Base-by-base conservation (phyloP, 2,113 vertebrate genomes). In the human (Homo sapiens) region DNA sequence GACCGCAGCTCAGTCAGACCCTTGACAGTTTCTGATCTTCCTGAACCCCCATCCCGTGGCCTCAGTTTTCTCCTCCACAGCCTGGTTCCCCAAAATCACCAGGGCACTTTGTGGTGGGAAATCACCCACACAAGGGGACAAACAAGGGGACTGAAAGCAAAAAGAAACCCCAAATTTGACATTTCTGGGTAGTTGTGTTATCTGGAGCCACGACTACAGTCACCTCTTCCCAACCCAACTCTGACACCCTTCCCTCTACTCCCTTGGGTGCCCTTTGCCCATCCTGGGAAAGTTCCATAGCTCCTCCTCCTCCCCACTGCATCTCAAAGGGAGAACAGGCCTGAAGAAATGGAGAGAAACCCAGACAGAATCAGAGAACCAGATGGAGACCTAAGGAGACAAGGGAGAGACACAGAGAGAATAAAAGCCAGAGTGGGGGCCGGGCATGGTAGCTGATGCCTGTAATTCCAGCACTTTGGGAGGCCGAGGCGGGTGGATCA, bases 51-150 rank as follows among this genome's bases (percentile, higher is more conserved):
- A 30, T 11, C 83, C 30, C 18, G 22, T 27, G 16, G 20, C 61
- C 85, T 97, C 88, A 76, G 66, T 93, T 85, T 96, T 93, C 92
- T 97, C 72, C 78, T 87, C 82, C 84, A 27, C 66, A 85, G 18
- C n/a, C 81, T 78, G 68, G 52, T 89, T 45, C 79, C 92, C 45
- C 81, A 84, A 96, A 94, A 93, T 70, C 89, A 73, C 89, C 40
- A 87, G 27, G 10, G 45, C 92, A 75, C 87, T 97, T 93, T 96
- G 93, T 84, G 83, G 80, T 97, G 96, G 92, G 86, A 97, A 95
- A 81, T 48, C 72, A 59, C 92, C 40, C 40, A 40, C 40, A 40
- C 40, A 40, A 94, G 79, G 95, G 94, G 93, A 70, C 87, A 97
- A 96, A 81, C 79, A 76, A 87, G 80, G 35, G 72, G 64, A 85